phyloP scores from a whole-genome alignment of 2,797 vertebrate genomes.

The Alfaro cultratus region DNA sequence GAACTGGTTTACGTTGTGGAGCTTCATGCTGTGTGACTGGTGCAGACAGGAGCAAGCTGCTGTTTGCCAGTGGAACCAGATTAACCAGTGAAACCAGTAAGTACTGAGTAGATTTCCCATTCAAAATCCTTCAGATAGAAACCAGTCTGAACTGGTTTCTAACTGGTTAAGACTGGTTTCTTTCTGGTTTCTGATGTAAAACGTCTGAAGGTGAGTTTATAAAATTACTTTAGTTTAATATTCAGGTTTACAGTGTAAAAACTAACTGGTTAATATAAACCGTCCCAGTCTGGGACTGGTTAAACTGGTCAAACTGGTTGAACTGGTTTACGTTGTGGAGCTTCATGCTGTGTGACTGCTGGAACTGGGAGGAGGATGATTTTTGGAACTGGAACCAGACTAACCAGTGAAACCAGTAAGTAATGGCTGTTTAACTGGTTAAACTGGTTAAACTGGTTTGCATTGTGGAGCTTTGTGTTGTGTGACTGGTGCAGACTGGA shows the following conservation, averaged over 20 bases:
- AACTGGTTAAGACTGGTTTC: no score
- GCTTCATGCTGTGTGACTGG: slow-evolving; percentile 4
- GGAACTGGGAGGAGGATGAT: neutral
- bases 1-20: neutral
- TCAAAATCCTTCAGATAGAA: no score
- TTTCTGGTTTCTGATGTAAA: no score
- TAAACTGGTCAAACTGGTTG: neutral
- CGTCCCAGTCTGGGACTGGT: no score
- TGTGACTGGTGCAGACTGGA: neutral
- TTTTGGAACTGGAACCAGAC: slow-evolving; percentile 9
- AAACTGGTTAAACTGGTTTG: neutral
- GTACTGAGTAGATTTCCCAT: neutral
- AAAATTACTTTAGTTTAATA: no score
- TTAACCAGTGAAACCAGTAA: slow-evolving; percentile 4
- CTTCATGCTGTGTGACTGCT: slow-evolving; percentile 4
- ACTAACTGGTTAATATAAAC: no score
- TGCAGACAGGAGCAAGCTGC: neutral
- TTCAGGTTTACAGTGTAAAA: no score
- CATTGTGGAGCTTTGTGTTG: neutral
- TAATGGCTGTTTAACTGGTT: neutral
- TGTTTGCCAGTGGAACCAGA: slow-evolving; percentile 12
- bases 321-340: neutral
- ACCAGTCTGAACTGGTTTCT: no score
- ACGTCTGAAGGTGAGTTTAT: no score
- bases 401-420: slow-evolving; percentile 4